Conservation (phyloP, 2,113 vertebrate species). For the Colius striatus region DNA sequence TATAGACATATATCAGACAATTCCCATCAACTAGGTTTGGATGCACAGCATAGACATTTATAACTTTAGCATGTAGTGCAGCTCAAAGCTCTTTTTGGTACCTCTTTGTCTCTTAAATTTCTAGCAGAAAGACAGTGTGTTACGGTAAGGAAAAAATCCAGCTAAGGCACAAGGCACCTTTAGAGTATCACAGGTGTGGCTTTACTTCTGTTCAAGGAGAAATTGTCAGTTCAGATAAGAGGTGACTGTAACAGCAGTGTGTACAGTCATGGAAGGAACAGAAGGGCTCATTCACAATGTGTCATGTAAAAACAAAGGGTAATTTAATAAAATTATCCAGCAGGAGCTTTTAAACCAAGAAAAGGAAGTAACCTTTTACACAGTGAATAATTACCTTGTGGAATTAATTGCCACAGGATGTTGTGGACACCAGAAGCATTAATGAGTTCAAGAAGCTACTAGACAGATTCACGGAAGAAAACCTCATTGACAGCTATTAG, state of each 20-base stretch:
- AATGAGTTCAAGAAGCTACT: background rate
- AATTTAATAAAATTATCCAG: background rate
- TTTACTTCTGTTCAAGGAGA: background rate
- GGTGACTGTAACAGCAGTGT: background rate
- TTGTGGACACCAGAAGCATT: background rate
- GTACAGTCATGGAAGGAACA: constrained; percentile 11
- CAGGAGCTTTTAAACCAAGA: constrained; percentile 17
- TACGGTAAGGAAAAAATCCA: background rate
- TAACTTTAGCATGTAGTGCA: background rate
- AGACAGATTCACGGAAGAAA: background rate
- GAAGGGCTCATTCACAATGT: background rate
- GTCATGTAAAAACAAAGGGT: background rate
- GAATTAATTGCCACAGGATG: constrained; percentile 41
- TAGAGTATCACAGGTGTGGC: background rate
- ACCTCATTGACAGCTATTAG: background rate
- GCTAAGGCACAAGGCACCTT: background rate
- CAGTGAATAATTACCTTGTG: background rate
- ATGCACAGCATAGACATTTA: background rate
- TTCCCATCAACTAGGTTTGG: background rate
- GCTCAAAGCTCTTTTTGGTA: background rate
- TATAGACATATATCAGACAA: background rate
- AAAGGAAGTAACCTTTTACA: constrained; percentile 37
- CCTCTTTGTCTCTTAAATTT: background rate
- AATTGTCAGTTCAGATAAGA: background rate
- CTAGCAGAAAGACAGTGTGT: background rate